Evolutionary conservation across 2,888 invertebrate species (phyloP), one percentile per base, ranked within the genome.

Genomic region (Protodeltote pygarga): DNA sequence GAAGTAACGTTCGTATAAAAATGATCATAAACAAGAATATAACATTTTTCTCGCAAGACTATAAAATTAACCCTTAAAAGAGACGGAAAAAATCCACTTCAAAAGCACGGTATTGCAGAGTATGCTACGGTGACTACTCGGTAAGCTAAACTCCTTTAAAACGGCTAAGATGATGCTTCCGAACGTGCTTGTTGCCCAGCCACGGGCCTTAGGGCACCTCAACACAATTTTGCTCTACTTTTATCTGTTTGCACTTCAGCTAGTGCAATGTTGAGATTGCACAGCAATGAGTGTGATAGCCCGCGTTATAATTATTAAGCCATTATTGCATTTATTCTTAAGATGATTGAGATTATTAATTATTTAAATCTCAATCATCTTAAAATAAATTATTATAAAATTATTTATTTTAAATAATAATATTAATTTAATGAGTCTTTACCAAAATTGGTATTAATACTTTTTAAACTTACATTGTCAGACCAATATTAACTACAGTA

Each of bases 121-220:
- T 58, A 53, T 62, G 55, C 52, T 19, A 55, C 55, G 55, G 63
- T 69, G 68, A 69, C 67, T 72, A 53, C 59, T 64, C 65, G 51
- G 65, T 53, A 58, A 60, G 53, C 51, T 72, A 75, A 77, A 67
- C 73, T 65, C 34, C 60, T 69, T 70, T 66, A 62, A 61, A 66
- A 55, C 61, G 52, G 65, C 65, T 72, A 61, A 65, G 63, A 54
- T 66, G 64, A 68, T 64, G 68, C 55, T 55, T 50, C 59, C 21
- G 59, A 50, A 75, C 75, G 79, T 79, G 79, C 74, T 68, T 66
- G 72, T 64, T 69, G 67, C 65, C 46, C 40, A 57, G 61, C 44
- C 65, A 27, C 47, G 31, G 54, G 72, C 60, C 62, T 77, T 73
- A 68, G 53, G 54, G 54, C 57, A 57, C 45, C 61, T 24, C 17